Evolutionary conservation across 1,140 invertebrate species (phyloP).

Genomic region (Myzus persicae): DNA sequence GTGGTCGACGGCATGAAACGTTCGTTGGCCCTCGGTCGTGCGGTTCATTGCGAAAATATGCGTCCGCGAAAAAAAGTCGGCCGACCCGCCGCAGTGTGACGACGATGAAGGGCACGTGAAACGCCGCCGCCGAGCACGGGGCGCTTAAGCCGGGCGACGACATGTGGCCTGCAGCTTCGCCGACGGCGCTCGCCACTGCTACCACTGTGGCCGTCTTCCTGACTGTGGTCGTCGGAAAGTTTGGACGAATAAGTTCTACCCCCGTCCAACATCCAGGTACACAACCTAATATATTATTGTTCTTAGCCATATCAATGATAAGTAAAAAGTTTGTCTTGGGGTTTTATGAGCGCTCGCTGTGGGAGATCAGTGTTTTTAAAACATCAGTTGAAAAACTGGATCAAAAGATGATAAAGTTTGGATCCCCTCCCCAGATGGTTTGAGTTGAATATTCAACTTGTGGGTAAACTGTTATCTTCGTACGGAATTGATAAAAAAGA

Average conservation of each 20-base stretch:
- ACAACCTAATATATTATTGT: not conserved
- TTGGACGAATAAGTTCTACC: conserved; percentile 24
- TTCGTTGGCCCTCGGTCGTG: not conserved
- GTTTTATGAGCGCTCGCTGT: not conserved
- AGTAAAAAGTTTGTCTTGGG: not conserved
- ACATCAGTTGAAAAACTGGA: not conserved
- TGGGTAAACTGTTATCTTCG: not conserved
- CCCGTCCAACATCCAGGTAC: conserved; percentile 46
- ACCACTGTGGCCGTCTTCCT: conserved; percentile 16
- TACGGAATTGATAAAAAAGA: not conserved
- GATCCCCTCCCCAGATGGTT: not conserved
- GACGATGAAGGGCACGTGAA: conserved; percentile 32
- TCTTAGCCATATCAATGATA: too few species aligned
- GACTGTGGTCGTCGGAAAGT: conserved; percentile 21
- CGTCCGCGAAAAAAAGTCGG: conserved; percentile 44
- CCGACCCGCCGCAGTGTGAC: conserved; percentile 22
- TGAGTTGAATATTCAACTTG: not conserved
- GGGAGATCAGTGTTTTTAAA: not conserved
- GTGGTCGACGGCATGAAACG: not conserved
- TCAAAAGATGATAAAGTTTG: not conserved
- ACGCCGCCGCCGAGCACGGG: not conserved
- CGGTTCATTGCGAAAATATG: conserved; percentile 44
- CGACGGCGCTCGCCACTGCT: not conserved
- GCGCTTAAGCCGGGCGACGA: not conserved
- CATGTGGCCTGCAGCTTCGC: conserved; percentile 40